These are phyloP conservation scores for Mycalesis mineus DNA, from an alignment of 2,888 invertebrate genomes.

Conservation along the genomic window DNA sequence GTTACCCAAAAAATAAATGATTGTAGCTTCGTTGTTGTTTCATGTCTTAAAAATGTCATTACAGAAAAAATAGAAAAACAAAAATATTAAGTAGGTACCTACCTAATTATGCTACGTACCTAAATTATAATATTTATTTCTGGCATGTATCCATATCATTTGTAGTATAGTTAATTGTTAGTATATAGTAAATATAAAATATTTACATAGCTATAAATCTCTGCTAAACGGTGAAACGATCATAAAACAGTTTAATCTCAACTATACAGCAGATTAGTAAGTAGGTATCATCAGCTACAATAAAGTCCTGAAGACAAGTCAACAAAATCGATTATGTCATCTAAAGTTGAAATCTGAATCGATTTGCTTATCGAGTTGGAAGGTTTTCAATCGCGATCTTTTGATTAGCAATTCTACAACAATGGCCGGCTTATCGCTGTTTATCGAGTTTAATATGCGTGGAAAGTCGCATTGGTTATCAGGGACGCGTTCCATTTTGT, in stretches of 20 bases:
- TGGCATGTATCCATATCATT: no score
- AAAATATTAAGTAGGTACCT: no score
- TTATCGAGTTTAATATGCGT: slow-evolving; percentile 76
- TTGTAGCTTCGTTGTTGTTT: no score
- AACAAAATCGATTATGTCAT: slow-evolving; percentile 7
- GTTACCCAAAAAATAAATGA: no score
- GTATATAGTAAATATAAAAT: neutral
- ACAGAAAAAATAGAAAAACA: no score
- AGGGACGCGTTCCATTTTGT: slow-evolving; percentile 64
- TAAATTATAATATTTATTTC: no score
- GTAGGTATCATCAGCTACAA: neutral
- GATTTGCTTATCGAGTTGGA: slow-evolving; percentile 33
- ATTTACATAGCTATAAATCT: neutral
- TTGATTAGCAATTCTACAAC: slow-evolving; percentile 67
- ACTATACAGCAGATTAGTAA: neutral
- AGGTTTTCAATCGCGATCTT: slow-evolving; percentile 68
- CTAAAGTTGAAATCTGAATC: slow-evolving; percentile 17
- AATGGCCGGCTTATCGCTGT: slow-evolving; percentile 63
- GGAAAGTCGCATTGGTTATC: slow-evolving; percentile 67
- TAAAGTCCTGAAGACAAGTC: slow-evolving; percentile 8
- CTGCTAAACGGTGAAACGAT: neutral
- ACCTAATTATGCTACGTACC: no score
- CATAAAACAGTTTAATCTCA: slow-evolving; percentile 2
- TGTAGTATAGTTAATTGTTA: no score
- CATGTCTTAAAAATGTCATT: no score